Evolutionary conservation across 1,140 invertebrate genomes (phyloP).

Genomic region (Tetramorium alpestre): DNA sequence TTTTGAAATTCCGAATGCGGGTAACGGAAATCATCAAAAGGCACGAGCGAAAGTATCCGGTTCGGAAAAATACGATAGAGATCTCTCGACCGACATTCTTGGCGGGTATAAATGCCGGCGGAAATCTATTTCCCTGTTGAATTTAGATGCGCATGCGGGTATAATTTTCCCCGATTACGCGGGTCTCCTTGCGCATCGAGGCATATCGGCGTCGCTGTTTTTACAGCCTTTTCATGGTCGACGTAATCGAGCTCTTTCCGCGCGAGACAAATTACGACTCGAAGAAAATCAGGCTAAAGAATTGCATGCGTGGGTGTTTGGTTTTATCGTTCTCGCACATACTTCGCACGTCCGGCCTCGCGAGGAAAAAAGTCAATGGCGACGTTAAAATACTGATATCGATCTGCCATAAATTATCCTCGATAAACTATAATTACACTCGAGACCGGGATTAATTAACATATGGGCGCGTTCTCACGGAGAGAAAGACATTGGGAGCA

Average conservation of each 20-base stretch:
- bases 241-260: conserved; percentile 49
- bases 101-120: neutral
- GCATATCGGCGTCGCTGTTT: conserved; percentile 14
- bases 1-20: conserved; percentile 15
- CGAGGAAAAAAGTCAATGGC: neutral
- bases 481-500: conserved; percentile 9
- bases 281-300: conserved; percentile 39
- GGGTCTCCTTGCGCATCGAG: conserved; percentile 11
- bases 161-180: conserved; percentile 49
- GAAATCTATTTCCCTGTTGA: conserved; percentile 29
- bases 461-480: neutral
- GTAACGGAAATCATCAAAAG: neutral
- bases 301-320: neutral
- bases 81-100: conserved; percentile 37
- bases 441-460: conserved; percentile 44
- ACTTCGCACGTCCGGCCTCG: neutral
- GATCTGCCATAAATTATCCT: conserved; percentile 28
- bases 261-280: conserved; percentile 31
- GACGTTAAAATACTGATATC: conserved; percentile 27
- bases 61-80: conserved; percentile 17
- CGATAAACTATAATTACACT: conserved; percentile 41
- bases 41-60: conserved; percentile 18
- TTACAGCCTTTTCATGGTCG: conserved; percentile 40
- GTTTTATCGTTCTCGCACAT: conserved; percentile 18
- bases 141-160: conserved; percentile 12